These are phyloP conservation scores for Rosalia funebris DNA, from an alignment of 2,888 invertebrate species.

Conservation along the genomic window DNA sequence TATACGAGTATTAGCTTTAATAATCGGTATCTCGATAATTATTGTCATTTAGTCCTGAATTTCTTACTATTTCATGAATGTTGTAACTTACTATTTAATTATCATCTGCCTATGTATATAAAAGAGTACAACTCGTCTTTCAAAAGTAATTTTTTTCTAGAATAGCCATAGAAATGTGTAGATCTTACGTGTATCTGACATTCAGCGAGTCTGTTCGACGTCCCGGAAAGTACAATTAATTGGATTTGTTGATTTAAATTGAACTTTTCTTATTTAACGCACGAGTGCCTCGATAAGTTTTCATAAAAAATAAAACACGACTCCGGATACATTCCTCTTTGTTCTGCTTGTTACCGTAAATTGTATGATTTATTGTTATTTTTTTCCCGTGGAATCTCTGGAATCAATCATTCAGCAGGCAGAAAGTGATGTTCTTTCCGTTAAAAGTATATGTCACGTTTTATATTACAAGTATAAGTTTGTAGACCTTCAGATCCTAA, in stretches of 20 bases:
- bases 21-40: too few species aligned
- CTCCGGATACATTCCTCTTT: constrained; percentile 10
- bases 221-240: constrained; percentile 21
- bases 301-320: constrained; percentile 24
- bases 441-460: constrained; percentile 18
- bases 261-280: constrained; percentile 28
- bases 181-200: too few species aligned
- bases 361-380: background rate
- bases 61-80: too few species aligned
- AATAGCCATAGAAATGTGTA: too few species aligned
- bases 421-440: constrained; percentile 10
- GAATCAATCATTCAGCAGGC: constrained; percentile 19
- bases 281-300: constrained; percentile 21
- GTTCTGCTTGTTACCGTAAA: constrained; percentile 18
- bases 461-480: constrained; percentile 19
- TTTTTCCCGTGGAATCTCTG: background rate
- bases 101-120: too few species aligned
- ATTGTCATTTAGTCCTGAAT: too few species aligned
- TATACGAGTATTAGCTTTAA: too few species aligned
- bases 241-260: constrained; percentile 26
- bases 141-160: too few species aligned
- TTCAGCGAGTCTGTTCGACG: constrained; percentile 11
- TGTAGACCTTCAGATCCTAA: background rate
- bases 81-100: too few species aligned
- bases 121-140: too few species aligned